Conservation (phyloP, 92 coral and sea anemone species). For the Meandrina meandrites region DNA sequence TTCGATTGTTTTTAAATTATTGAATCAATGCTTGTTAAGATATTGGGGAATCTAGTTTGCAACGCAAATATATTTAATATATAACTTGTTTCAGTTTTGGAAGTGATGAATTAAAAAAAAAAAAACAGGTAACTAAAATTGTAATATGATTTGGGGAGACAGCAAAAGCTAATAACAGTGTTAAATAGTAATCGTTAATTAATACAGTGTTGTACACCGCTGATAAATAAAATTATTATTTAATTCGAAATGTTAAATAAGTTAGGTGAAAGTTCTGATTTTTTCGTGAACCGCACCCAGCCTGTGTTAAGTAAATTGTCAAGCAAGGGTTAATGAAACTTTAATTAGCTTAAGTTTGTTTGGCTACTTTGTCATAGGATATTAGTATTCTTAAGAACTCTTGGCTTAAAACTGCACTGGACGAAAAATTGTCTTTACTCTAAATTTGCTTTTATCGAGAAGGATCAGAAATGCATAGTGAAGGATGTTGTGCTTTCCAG, state of each 20-base stretch:
- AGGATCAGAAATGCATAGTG: background rate
- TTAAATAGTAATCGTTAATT: background rate
- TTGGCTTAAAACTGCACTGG: background rate
- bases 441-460: background rate
- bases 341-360: too few species aligned
- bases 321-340: too few species aligned
- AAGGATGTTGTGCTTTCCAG: background rate
- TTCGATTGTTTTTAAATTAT: slow-evolving; percentile 19
- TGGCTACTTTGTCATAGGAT: too few species aligned
- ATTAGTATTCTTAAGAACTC: background rate
- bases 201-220: background rate
- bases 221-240: background rate
- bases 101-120: too few species aligned
- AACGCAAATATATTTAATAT: background rate
- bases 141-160: slow-evolving; percentile 11
- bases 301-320: background rate
- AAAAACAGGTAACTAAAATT: background rate
- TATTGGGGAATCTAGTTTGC: slow-evolving; percentile 21
- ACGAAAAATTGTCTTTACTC: background rate
- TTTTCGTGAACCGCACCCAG: too few species aligned
- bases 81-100: slow-evolving; percentile 15
- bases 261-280: background rate
- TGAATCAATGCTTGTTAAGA: slow-evolving; percentile 17
- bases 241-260: background rate
- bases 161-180: background rate